Evolutionary conservation across 2,888 invertebrate species (phyloP).

Genomic region (Magallana nippona): DNA sequence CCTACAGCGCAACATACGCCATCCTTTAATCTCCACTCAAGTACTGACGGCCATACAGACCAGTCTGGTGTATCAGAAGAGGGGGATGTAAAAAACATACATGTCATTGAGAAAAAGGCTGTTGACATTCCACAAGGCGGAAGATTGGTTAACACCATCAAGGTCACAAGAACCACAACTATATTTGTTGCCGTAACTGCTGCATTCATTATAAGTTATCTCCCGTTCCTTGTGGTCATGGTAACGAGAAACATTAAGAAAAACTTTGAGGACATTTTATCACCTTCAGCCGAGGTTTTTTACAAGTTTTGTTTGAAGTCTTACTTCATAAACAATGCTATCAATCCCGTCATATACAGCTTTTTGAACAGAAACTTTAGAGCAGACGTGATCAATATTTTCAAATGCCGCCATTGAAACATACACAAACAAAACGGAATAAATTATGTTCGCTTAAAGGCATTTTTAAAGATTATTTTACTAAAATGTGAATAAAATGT

Average conservation of each 20-base stretch:
- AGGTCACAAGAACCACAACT: constrained; percentile 61
- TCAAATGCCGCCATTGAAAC: background rate
- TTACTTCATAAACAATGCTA: constrained; percentile 68
- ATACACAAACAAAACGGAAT: background rate
- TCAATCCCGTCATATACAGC: constrained; percentile 67
- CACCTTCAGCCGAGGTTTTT: constrained; percentile 58
- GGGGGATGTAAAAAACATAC: background rate
- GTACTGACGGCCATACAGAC: background rate
- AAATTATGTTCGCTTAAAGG: too few species aligned
- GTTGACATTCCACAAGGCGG: background rate
- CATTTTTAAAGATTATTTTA: too few species aligned
- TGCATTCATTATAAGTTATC: constrained; percentile 64
- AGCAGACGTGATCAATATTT: constrained; percentile 51
- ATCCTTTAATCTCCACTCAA: background rate
- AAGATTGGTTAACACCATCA: constrained; percentile 43
- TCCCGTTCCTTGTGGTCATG: constrained; percentile 67
- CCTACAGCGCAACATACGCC: background rate
- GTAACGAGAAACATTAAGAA: constrained; percentile 61
- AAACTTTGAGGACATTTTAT: constrained; percentile 60
- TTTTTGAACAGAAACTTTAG: constrained; percentile 65
- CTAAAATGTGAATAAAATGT: too few species aligned
- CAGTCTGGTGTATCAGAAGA: background rate
- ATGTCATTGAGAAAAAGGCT: background rate
- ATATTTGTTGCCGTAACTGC: constrained; percentile 64
- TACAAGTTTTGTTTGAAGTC: constrained; percentile 69